Conservation (phyloP, 2,797 vertebrate genomes). For the Esox lucius region DNA sequence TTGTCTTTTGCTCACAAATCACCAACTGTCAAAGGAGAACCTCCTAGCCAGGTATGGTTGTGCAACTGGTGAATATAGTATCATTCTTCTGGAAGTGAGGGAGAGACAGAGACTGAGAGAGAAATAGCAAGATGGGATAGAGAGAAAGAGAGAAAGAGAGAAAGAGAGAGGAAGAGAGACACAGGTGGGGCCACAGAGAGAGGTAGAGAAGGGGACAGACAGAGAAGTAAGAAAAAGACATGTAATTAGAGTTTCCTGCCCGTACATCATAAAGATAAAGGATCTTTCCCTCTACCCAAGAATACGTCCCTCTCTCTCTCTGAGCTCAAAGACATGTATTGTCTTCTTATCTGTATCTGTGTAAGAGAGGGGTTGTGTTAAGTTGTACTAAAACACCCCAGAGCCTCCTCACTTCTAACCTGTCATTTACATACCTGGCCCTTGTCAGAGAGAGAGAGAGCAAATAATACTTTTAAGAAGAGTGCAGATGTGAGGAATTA, state of each 20-base stretch:
- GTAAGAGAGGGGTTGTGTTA: background rate
- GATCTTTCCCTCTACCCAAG: constrained; percentile 39
- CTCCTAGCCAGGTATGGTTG: constrained; percentile 34
- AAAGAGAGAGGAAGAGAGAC: background rate
- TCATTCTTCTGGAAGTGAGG: background rate
- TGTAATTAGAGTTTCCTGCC: constrained; percentile 71
- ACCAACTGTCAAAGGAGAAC: constrained; percentile 44
- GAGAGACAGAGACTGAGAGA: background rate
- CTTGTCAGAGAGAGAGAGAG: constrained; percentile 1
- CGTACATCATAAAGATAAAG: constrained; percentile 66
- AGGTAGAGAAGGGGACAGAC: constrained; percentile 47
- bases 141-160: background rate
- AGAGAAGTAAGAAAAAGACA: constrained; percentile 13
- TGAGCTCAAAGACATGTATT: constrained; percentile 12
- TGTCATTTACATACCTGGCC: background rate
- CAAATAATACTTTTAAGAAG: too few species aligned
- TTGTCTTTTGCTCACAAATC: constrained; percentile 41
- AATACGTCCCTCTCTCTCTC: background rate
- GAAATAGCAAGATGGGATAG: constrained; percentile 21
- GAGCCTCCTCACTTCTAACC: background rate
- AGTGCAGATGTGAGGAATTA: background rate
- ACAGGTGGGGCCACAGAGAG: constrained; percentile 43
- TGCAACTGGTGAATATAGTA: background rate
- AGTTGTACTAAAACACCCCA: background rate
- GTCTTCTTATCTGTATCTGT: constrained; percentile 9